Percentiles rank a stretch among this genome's conserved stretches.
Conservation (phyloP, 2,113 vertebrate species). For the Andinoacara biseriatus region DNA sequence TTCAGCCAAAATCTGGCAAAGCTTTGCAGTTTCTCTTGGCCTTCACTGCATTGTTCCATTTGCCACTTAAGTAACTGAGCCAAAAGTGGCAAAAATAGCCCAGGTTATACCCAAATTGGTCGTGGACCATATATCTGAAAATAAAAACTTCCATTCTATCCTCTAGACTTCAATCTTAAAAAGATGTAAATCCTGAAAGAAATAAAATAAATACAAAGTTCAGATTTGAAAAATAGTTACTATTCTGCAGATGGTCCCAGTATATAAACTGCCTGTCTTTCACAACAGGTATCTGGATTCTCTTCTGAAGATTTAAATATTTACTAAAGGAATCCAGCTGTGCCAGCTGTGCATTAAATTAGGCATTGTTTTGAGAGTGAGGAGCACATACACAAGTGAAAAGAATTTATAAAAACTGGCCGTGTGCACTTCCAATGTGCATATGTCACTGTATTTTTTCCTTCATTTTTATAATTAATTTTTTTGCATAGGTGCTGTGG, state of each 20-base stretch:
- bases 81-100: background rate
- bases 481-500: background rate
- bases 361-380: no score
- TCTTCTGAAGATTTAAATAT: background rate
- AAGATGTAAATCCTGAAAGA: background rate
- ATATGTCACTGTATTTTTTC: fast-evolving
- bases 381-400: background rate
- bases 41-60: background rate
- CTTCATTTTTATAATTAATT: background rate
- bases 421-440: background rate
- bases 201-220: background rate
- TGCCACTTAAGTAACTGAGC: background rate
- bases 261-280: background rate
- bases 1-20: background rate
- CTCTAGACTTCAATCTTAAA: background rate
- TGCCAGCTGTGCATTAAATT: background rate
- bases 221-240: background rate
- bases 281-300: background rate
- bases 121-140: background rate
- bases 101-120: background rate
- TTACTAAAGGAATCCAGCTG: background rate
- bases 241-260: background rate
- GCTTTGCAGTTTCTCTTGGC: background rate
- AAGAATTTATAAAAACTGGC: background rate
- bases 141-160: background rate